Percentiles rank a stretch among this genome's conserved stretches.
Conservation (phyloP, 2,888 invertebrate genomes). For the Steinernema carpocapsae region DNA sequence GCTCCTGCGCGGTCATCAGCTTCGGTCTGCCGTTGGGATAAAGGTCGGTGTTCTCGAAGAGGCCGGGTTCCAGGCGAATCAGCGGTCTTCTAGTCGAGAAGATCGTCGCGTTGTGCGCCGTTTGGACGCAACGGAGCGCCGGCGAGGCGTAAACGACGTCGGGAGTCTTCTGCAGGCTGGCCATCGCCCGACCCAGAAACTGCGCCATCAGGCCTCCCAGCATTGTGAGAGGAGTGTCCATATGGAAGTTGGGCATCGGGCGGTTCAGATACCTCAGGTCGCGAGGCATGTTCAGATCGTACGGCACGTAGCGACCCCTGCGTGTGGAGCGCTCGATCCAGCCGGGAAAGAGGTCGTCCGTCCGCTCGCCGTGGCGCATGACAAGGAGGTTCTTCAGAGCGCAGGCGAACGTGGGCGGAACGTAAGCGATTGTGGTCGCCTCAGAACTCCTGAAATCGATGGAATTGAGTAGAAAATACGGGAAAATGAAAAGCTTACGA, state of each 20-base stretch:
- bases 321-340: slow-evolving; percentile 24
- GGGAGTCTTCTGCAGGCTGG: slow-evolving; percentile 45
- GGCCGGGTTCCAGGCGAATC: slow-evolving; percentile 54
- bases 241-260: slow-evolving; percentile 46
- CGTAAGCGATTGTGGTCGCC: too few species aligned
- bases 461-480: too few species aligned
- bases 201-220: slow-evolving; percentile 54
- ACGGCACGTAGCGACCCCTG: slow-evolving; percentile 31
- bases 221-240: slow-evolving; percentile 56
- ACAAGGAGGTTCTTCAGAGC: slow-evolving; percentile 29
- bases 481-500: too few species aligned
- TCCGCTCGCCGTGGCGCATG: slow-evolving; percentile 38
- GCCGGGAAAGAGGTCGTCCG: slow-evolving; percentile 36
- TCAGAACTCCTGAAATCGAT: neutral
- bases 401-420: neutral
- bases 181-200: slow-evolving; percentile 52
- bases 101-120: slow-evolving; percentile 43
- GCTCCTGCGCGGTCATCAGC: slow-evolving; percentile 30
- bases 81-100: slow-evolving; percentile 18
- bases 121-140: slow-evolving; percentile 60
- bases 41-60: slow-evolving; percentile 54
- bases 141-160: slow-evolving; percentile 61
- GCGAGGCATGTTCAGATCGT: slow-evolving; percentile 36
- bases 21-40: slow-evolving; percentile 45
- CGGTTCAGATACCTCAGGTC: too few species aligned